These are phyloP conservation scores for Clunio marinus DNA, from an alignment of 2,888 invertebrate genomes.

Conservation along the genomic window DNA sequence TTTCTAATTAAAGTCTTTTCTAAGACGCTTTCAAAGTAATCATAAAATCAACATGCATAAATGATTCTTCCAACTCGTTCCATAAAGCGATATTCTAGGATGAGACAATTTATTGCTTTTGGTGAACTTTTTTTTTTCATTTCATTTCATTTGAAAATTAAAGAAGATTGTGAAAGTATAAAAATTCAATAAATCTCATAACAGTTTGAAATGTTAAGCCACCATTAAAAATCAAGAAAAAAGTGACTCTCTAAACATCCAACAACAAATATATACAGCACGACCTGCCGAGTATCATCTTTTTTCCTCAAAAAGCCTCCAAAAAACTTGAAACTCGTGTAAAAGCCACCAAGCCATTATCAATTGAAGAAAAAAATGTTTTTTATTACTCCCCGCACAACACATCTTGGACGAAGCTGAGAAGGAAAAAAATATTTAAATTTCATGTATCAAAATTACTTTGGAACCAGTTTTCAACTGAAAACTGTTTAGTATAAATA, in stretches of 20 bases:
- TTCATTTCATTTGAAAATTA: conserved; percentile 17
- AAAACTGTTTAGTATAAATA: conserved; percentile 28
- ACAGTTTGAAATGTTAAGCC: conserved; percentile 30
- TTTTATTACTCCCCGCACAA: conserved; percentile 28
- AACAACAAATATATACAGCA: conserved; percentile 6
- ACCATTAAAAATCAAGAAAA: conserved; percentile 24
- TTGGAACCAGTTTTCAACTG: conserved; percentile 32
- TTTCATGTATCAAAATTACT: conserved; percentile 28
- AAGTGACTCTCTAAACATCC: conserved; percentile 25
- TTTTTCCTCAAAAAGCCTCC: conserved; percentile 4
- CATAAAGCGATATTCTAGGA: no score
- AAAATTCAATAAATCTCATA: conserved; percentile 22
- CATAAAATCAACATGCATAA: no score
- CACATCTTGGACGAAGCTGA: conserved; percentile 21
- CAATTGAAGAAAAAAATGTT: conserved; percentile 24
- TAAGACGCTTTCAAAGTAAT: no score
- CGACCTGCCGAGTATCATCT: neutral
- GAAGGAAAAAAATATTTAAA: conserved; percentile 22
- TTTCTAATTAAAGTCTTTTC: neutral
- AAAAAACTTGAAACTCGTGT: conserved; percentile 12
- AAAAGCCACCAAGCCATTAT: conserved; percentile 13
- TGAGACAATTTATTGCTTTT: no score
- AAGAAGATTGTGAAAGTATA: conserved; percentile 36
- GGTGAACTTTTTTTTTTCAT: no score
- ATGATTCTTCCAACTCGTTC: no score